phyloP scores from a whole-genome alignment of 1,140 invertebrate genomes.

The Drosophila ficusphila region DNA sequence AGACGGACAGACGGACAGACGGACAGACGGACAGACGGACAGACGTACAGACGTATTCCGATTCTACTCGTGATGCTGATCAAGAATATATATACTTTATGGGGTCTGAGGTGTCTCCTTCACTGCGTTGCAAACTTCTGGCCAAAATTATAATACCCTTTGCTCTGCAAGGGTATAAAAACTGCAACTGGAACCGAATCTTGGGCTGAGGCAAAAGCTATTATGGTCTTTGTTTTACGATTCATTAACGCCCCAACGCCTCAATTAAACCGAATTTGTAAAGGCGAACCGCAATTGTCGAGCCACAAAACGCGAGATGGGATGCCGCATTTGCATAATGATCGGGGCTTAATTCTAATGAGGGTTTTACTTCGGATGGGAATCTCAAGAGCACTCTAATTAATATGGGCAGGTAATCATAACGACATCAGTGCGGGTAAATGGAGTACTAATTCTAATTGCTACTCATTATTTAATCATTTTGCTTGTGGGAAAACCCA shows the following conservation, averaged over 20 bases:
- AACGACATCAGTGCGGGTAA: not conserved
- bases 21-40: too few relatives aligned
- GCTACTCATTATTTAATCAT: not conserved
- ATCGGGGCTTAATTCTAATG: slow-evolving; percentile 17
- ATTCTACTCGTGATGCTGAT: too few relatives aligned
- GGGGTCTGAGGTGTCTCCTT: too few relatives aligned
- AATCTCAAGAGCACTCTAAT: not conserved
- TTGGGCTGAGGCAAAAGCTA: not conserved
- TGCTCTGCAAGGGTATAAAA: too few relatives aligned
- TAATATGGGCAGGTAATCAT: not conserved
- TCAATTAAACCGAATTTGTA: slow-evolving; percentile 34
- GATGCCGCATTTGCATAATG: slow-evolving; percentile 34
- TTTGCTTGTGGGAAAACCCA: not conserved
- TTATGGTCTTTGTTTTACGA: slow-evolving; percentile 26
- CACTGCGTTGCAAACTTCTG: too few relatives aligned
- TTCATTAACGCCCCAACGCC: slow-evolving; percentile 35
- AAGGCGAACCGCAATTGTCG: slow-evolving; percentile 18
- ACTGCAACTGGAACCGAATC: not conserved
- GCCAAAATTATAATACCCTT: too few relatives aligned
- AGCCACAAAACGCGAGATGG: slow-evolving; percentile 9
- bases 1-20: too few relatives aligned
- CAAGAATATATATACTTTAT: too few relatives aligned
- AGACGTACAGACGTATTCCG: too few relatives aligned
- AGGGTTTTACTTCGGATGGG: not conserved
- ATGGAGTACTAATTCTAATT: not conserved